Conservation (phyloP, 2,113 vertebrate genomes). For the Cynoglossus semilaevis region DNA sequence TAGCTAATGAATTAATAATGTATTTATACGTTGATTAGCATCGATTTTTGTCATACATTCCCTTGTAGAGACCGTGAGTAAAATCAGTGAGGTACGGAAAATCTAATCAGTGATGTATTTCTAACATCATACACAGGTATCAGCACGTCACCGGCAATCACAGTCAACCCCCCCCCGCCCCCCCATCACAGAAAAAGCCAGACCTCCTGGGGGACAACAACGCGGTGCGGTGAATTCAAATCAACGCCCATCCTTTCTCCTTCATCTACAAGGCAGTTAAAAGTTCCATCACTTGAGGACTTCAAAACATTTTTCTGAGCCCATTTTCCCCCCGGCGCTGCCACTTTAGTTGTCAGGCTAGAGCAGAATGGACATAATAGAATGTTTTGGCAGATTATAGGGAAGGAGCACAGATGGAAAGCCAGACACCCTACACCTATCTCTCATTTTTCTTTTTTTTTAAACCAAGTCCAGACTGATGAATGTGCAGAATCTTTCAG, state of each 20-base stretch:
- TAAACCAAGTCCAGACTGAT: constrained; percentile 34
- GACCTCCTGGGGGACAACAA: constrained; percentile 35
- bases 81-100: not conserved
- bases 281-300: constrained; percentile 43
- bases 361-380: constrained; percentile 36
- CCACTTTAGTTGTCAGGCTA: constrained; percentile 70
- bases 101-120: constrained; percentile 59
- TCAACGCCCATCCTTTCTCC: constrained; percentile 13
- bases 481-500: constrained; percentile 56
- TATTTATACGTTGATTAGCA: too few relatives aligned
- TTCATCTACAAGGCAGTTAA: constrained; percentile 21
- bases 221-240: constrained; percentile 25
- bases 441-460: constrained; percentile 13
- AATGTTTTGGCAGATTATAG: constrained; percentile 63
- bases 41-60: too few relatives aligned
- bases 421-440: constrained; percentile 25
- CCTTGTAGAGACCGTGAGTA: too few relatives aligned
- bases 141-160: constrained; percentile 32
- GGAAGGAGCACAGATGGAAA: constrained; percentile 49
- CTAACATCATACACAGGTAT: constrained; percentile 45
- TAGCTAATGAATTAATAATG: too few relatives aligned
- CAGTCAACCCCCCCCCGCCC: constrained; percentile 39
- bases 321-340: constrained; percentile 48
- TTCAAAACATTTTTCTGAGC: constrained; percentile 46
- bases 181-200: constrained; percentile 37